Evolutionary conservation across 2,888 invertebrate species (phyloP), one percentile per base, ranked within the genome.

Genomic region (Axea sp.): DNA sequence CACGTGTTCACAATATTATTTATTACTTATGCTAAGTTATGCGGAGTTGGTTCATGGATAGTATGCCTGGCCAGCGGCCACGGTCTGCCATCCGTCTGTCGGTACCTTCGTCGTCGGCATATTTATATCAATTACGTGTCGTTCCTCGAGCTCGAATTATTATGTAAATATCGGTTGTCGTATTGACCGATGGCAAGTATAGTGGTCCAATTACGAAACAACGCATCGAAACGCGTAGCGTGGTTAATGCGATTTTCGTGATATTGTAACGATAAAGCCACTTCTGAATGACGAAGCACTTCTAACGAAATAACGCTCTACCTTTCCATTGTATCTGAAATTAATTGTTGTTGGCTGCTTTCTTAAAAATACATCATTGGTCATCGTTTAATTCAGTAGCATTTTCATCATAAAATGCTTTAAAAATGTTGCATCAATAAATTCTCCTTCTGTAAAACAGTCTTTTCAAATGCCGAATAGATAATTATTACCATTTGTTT

Each of bases 11-110:
- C 80, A 83, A 84, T 85, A 86, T 86, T 86, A 84, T 86, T 87
- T 86, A 86, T 86, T 86, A 87, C 86, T 86, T 85, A 87, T 86
- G 87, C 84, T 86, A 86, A 86, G 81, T 86, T 86, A 87, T 86
- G 85, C 87, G 81, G 77, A 80, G 80, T 81, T 80, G 80, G 81
- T 81, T 78, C 82, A 84, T 80, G 75, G 68, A 75, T 69, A 73
- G 76, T 74, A 65, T 49, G 73, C 74, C 75, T 81, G 83, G 81
- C 83, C 79, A 79, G 79, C 81, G 81, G 81, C 81, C 81, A 82
- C 80, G 74, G 83, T 83, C 83, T 84, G 79, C 82, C 80, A 82
- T 81, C 80, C 77, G 83, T 83, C 84, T 85, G 83, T 83, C 77
- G 76, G 79, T 80, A 73, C 78, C 81, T 74, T 80, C 80, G 77